Evolutionary conservation across 2,888 invertebrate species (phyloP), one percentile per base, ranked within the genome.

Genomic region (Arctia plantaginis): DNA sequence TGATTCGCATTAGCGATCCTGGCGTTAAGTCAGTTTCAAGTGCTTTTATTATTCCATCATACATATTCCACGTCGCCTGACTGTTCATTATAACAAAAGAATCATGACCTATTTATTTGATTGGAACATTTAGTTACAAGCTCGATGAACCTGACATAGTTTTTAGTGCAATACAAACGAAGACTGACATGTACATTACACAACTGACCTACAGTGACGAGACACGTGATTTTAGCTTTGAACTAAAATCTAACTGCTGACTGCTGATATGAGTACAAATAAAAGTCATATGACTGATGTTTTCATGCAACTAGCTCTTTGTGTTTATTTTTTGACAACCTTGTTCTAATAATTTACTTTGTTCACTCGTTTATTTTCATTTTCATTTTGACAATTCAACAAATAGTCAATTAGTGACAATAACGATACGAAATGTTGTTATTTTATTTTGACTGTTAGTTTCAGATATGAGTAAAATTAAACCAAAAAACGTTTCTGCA

Each of bases 31-130:
- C 47, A 47, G 20, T 47, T 47, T 6, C 20, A 47, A 47, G 6
- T 47, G 20, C 13, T 7, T 20, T 47, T 20, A 51, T 15, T 30
- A 27, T 67, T 30, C 12, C 41, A 10, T 41, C 39, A 39, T 6
- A 13, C 33, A 67, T 35, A 55, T 69, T 39, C 1, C 15, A 0
- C 0, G n/a, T 27, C 10, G 23, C 33, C 23, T 51, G 69, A n/a
- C 18, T 41, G 30, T 30, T 20, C 23, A 71, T 47, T 47, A 47
- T 35, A 70, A 67, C 62, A 33, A 66, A 64, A 33, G 55, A 74
- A 77, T 74, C 73, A 75, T 59, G 41, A 71, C 72, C 72, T 41
- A 72, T 66, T 66, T 72, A 41, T 59, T 51, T 72, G 41, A 72
- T 72, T 66, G 66, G 13, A 66, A 59, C 30, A 67, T 62, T 72